Conservation (phyloP, 1,140 invertebrate species). For the Heliconius nattereri region DNA sequence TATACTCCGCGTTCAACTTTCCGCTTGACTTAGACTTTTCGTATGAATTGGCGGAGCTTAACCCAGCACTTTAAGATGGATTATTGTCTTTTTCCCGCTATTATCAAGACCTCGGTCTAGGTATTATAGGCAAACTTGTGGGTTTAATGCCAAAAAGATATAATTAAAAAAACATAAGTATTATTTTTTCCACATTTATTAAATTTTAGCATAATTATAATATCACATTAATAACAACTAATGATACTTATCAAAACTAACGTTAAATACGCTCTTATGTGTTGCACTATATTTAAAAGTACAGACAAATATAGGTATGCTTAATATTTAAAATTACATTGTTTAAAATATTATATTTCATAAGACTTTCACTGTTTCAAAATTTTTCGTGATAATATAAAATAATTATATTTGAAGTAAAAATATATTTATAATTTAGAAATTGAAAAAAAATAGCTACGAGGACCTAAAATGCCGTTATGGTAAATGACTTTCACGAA, state of each 20-base stretch:
- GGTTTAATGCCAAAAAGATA: no score
- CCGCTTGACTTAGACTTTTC: no score
- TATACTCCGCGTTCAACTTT: no score
- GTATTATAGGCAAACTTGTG: no score
- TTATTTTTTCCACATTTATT: neutral
- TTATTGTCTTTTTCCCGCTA: no score
- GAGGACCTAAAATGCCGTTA: neutral
- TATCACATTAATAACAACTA: constrained; percentile 31
- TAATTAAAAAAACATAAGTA: neutral
- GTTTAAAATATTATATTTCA: neutral
- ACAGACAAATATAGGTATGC: constrained; percentile 25
- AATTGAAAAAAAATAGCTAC: neutral
- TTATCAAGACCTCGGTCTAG: no score
- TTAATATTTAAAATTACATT: neutral
- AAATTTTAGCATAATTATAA: neutral
- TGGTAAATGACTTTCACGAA: neutral
- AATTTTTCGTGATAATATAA: neutral
- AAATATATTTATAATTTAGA: neutral
- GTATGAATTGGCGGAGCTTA: no score
- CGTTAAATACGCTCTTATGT: constrained; percentile 37
- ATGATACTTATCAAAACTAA: constrained; percentile 23
- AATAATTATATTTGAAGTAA: neutral
- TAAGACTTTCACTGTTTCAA: neutral
- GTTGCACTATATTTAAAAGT: constrained; percentile 39
- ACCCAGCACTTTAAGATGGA: no score